A percentile compares a stretch with the other conserved stretches of the same genome.
Conservation (phyloP, 2,888 invertebrate species). For the Psylliodes chrysocephalus region DNA sequence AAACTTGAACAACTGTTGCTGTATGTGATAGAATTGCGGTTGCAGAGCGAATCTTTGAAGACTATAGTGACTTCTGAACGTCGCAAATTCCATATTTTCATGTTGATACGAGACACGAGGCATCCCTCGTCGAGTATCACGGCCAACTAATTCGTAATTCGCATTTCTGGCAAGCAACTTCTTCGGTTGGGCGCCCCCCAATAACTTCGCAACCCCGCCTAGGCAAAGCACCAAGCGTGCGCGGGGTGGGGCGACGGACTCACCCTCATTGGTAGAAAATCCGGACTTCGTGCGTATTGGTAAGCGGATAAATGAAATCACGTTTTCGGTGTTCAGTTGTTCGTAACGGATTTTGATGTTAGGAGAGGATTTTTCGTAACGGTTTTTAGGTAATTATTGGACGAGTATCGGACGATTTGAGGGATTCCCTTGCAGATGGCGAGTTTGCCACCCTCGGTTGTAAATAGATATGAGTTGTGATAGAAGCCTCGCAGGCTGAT, state of each 20-base stretch:
- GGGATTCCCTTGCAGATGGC: constrained; percentile 59
- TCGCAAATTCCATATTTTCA: constrained; percentile 56
- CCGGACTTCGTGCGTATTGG: constrained; percentile 52
- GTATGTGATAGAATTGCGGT: constrained; percentile 53
- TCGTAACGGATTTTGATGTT: constrained; percentile 55
- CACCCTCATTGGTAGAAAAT: constrained; percentile 49
- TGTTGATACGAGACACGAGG: constrained; percentile 61
- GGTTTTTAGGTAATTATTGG: constrained; percentile 49
- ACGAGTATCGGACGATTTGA: constrained; percentile 55
- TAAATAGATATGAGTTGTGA: constrained; percentile 50
- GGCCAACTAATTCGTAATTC: constrained; percentile 32
- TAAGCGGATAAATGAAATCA: constrained; percentile 49
- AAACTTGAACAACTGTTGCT: constrained; percentile 43
- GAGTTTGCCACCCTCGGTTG: constrained; percentile 53
- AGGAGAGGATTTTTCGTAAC: constrained; percentile 49
- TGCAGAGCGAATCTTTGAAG: constrained; percentile 60
- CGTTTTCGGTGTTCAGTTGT: constrained; percentile 51
- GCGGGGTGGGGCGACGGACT: constrained; percentile 56
- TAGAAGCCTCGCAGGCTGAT: constrained; percentile 49
- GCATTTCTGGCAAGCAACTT: constrained; percentile 34
- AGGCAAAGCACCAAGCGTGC: constrained; percentile 51
- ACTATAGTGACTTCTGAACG: constrained; percentile 51
- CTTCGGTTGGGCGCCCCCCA: constrained; percentile 50
- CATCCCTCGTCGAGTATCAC: constrained; percentile 56
- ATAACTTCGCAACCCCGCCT: constrained; percentile 58